A percentile compares a stretch with the other conserved stretches of the same genome.
phyloP scores from a whole-genome alignment of 1,140 invertebrate genomes.

The Calephelis nemesis region DNA sequence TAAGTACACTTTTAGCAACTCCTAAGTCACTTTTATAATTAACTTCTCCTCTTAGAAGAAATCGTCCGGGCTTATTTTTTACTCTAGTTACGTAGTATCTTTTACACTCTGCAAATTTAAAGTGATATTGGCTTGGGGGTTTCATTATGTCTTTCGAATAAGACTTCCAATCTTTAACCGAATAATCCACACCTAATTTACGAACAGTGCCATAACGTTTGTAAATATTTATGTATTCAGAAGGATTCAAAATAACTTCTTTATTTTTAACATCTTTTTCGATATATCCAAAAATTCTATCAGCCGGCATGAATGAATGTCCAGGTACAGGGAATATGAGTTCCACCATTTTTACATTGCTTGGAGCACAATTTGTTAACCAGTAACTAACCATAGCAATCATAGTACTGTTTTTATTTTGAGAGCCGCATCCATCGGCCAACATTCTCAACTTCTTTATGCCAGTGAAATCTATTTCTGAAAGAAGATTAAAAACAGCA shows the following conservation, averaged over 20 bases:
- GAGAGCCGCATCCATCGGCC: constrained; percentile 7
- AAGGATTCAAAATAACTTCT: constrained; percentile 17
- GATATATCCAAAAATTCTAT: constrained; percentile 11
- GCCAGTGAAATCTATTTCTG: background rate
- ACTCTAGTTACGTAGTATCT: constrained; percentile 23
- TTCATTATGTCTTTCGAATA: constrained; percentile 13
- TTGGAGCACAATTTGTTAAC: constrained; percentile 6
- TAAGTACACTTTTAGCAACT: constrained; percentile 21
- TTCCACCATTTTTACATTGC: constrained; percentile 11
- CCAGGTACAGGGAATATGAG: constrained; percentile 22
- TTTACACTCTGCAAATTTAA: constrained; percentile 22
- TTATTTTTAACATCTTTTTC: constrained; percentile 24
- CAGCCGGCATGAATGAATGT: constrained; percentile 22
- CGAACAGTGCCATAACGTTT: background rate
- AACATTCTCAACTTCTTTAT: constrained; percentile 2
- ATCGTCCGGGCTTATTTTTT: constrained; percentile 19
- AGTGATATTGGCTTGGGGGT: constrained; percentile 18
- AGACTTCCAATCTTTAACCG: constrained; percentile 19
- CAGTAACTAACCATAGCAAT: constrained; percentile 17
- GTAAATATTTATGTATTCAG: constrained; percentile 20
- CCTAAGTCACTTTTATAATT: constrained; percentile 19
- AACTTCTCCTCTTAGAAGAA: constrained; percentile 14
- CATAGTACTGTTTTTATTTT: constrained; percentile 20
- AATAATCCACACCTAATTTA: constrained; percentile 17
- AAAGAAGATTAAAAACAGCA: constrained; percentile 3